Conservation (phyloP, 2,113 vertebrate species). For the Atlantisia rogersi region DNA sequence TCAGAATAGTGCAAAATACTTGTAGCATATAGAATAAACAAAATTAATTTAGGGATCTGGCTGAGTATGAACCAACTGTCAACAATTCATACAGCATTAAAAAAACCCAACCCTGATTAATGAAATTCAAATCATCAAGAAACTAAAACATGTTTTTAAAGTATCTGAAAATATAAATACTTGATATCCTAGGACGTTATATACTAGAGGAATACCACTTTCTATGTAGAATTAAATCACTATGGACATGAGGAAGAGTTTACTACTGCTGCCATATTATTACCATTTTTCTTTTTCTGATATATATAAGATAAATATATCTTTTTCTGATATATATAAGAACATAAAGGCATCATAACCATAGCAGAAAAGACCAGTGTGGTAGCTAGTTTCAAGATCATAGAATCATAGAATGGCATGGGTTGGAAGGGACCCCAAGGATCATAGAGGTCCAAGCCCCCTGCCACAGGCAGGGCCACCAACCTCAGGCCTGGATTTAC, state of each 20-base stretch:
- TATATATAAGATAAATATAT: neutral
- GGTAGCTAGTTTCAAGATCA: neutral
- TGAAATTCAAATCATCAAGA: slow-evolving; percentile 30
- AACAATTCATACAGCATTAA: slow-evolving; percentile 6
- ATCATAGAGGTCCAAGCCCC: no score
- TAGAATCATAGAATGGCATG: no score
- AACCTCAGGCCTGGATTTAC: no score
- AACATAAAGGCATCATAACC: neutral
- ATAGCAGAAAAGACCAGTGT: neutral
- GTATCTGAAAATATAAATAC: slow-evolving; percentile 3
- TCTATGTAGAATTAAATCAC: neutral
- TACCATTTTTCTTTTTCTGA: neutral
- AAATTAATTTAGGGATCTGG: slow-evolving; percentile 58
- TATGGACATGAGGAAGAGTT: neutral
- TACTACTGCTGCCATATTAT: neutral
- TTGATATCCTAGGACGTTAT: slow-evolving; percentile 3
- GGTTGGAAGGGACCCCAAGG: no score
- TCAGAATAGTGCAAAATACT: slow-evolving; percentile 36
- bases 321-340: neutral
- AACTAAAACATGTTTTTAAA: neutral
- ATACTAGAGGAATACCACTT: neutral
- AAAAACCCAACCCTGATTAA: neutral
- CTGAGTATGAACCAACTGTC: slow-evolving; percentile 28
- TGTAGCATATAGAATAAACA: slow-evolving; percentile 45
- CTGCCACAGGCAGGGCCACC: no score